A percentile compares a stretch with the other conserved stretches of the same genome.
Conservation (phyloP, 2,888 invertebrate genomes). For the Cepaea hortensis region DNA sequence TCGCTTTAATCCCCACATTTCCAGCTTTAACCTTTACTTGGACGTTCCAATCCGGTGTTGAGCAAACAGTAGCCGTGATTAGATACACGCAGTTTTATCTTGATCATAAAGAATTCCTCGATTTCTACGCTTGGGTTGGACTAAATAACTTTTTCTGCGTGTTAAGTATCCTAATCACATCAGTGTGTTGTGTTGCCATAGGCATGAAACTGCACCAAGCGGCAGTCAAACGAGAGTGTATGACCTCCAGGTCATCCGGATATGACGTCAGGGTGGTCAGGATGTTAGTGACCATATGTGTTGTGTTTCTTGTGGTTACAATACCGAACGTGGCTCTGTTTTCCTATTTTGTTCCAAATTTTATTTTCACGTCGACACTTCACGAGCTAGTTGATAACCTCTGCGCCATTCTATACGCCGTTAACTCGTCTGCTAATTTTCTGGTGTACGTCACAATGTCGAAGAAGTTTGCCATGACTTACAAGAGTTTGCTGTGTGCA, state of each 20-base stretch:
- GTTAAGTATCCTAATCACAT: neutral
- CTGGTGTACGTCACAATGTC: conserved; percentile 35
- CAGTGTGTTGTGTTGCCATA: conserved; percentile 15
- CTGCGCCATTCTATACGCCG: neutral
- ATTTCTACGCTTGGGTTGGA: conserved; percentile 29
- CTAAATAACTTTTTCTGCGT: conserved; percentile 14
- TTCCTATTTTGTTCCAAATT: conserved; percentile 19
- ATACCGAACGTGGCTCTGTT: conserved; percentile 9
- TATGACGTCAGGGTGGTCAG: conserved; percentile 28
- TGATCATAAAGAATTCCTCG: neutral
- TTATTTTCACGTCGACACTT: neutral
- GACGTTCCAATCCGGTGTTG: neutral
- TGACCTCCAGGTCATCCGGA: neutral
- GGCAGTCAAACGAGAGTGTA: neutral
- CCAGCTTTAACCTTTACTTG: neutral
- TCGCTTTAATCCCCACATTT: conserved; percentile 5
- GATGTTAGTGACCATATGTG: conserved; percentile 22
- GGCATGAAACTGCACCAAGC: neutral
- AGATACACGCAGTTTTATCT: conserved; percentile 12
- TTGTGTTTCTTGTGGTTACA: neutral
- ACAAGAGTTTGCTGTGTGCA: neutral
- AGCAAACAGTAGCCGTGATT: neutral
- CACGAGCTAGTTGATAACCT: neutral
- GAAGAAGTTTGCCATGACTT: conserved; percentile 14
- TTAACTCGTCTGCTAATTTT: conserved; percentile 23